A percentile compares a stretch with the other conserved stretches of the same genome.
Evolutionary conservation across 2,797 vertebrate genomes (phyloP).

Genomic region (Eutrigla gurnardus): DNA sequence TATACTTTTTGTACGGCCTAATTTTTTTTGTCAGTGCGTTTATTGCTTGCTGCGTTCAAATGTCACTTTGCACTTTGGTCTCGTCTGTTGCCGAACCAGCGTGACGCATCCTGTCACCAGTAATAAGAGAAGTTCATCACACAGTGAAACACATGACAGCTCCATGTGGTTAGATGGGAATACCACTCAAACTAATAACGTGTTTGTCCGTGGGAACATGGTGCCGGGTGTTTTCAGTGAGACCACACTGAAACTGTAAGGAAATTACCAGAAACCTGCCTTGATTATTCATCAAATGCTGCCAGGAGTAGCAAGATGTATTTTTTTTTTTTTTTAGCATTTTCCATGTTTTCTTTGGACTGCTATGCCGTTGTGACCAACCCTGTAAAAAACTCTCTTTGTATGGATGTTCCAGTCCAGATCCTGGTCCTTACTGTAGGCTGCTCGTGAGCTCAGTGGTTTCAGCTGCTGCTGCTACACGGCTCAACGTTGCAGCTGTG

Average conservation of each 20-base stretch:
- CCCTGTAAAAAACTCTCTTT: neutral
- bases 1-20: slow-evolving; percentile 14
- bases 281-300: neutral
- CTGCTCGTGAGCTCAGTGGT: neutral
- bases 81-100: neutral
- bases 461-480: neutral
- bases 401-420: neutral
- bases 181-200: neutral
- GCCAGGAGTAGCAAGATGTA: neutral
- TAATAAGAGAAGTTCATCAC: slow-evolving; percentile 57
- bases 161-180: neutral
- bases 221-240: neutral
- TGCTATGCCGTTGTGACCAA: neutral
- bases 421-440: neutral
- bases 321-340: too few species aligned
- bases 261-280: neutral
- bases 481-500: slow-evolving; percentile 1
- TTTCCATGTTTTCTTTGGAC: neutral
- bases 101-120: slow-evolving; percentile 24
- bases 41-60: slow-evolving; percentile 9
- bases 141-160: slow-evolving; percentile 41
- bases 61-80: slow-evolving; percentile 55
- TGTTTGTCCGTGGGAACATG: neutral
- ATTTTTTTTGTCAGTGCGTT: neutral
- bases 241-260: neutral